Base-by-base conservation (phyloP, 2,113 vertebrate genomes). In the Elachura formosa region DNA sequence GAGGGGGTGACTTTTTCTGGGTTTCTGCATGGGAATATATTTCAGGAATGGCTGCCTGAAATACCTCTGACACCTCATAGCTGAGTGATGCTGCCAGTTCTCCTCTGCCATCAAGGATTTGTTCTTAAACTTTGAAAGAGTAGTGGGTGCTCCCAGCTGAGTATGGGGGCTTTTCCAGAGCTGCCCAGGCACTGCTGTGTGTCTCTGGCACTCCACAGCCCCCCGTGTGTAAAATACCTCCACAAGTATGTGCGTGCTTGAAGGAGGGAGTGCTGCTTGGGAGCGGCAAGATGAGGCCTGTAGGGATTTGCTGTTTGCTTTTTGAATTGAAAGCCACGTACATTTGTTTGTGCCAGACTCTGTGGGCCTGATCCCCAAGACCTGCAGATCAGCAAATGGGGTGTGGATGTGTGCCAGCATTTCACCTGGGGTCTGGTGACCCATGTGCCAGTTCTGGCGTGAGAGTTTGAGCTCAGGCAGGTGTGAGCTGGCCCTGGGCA, bases 1-100 rank as follows among this genome's bases (percentile, higher is more conserved):
- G 82, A 92, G 90, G 90, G 80, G 91, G 68, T 88, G 91, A 95
- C 82, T 94, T 87, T 85, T 94, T 83, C 71, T 96, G 72, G 67
- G 74, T 85, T 96, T 88, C 87, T 93, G 36, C 55, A 76, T 74
- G 85, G 79, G 79, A 90, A 94, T 95, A 83, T 96, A 78, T 78
- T 78, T 78, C 75, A 78, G 75, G 75, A 78, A 29, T 95, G 75
- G 12, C 72, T 94, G 87, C 75, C 64, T 91, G 93, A 91, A 94
- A 95, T 96, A 83, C 71, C 93, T 56, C 58, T 91, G 87, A 71
- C 76, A 82, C 59, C 43, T 93, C 68, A 43, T 43, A 61, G 56
- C 56, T 1, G 14, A 72, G 68, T 58, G 75, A 59, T 5, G 29
- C 84, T 94, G 74, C 69, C 71, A 76, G 49, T 49, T 77, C 54